phyloP scores from a whole-genome alignment of 2,113 vertebrate species.

The Caretta caretta region DNA sequence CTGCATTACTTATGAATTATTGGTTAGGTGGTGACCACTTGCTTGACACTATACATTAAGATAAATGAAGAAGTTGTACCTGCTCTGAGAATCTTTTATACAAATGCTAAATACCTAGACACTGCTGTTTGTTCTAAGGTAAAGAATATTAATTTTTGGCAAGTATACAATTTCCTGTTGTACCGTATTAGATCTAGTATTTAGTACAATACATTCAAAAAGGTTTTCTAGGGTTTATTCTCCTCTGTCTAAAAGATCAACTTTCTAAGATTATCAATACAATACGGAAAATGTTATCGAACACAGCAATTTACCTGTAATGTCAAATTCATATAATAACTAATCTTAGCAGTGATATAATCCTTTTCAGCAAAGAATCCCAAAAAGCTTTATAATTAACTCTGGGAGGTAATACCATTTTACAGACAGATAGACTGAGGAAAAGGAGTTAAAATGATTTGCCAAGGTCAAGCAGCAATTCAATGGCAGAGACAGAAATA shows the following conservation, averaged over 20 bases:
- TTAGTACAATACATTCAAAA: constrained; percentile 21
- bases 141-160: neutral
- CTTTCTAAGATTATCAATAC: constrained; percentile 18
- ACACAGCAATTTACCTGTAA: neutral
- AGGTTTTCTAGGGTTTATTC: constrained; percentile 39
- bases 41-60: neutral
- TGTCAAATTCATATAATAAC: neutral
- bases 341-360: neutral
- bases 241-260: neutral
- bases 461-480: constrained; percentile 13
- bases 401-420: constrained; percentile 20
- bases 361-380: constrained; percentile 2
- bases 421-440: neutral
- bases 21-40: neutral
- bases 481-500: neutral
- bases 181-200: constrained; percentile 5
- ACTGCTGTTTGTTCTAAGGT: neutral
- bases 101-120: neutral
- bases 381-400: constrained; percentile 34
- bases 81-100: neutral
- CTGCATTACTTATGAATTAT: neutral
- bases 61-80: neutral
- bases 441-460: neutral
- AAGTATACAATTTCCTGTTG: neutral
- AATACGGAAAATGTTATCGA: neutral